These are phyloP conservation scores for Eufriesea mexicana DNA, from an alignment of 1,140 invertebrate genomes.

Conservation along the genomic window DNA sequence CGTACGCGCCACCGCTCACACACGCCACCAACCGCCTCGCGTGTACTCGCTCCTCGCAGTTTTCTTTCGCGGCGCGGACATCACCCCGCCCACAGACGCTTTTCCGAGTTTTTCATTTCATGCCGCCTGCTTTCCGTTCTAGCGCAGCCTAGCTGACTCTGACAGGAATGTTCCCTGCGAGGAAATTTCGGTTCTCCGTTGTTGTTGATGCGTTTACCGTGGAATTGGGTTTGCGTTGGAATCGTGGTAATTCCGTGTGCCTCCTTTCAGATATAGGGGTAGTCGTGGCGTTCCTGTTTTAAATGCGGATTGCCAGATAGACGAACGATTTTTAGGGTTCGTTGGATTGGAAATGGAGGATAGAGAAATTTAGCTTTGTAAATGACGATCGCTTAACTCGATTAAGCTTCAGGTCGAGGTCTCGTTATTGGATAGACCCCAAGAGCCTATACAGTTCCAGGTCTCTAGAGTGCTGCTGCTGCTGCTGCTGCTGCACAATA, in stretches of 20 bases:
- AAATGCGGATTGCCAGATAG: too few species aligned
- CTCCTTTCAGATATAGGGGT: too few species aligned
- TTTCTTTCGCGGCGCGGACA: slow-evolving; percentile 47
- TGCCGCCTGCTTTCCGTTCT: slow-evolving; percentile 67
- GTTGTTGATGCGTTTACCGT: neutral
- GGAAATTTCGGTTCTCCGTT: neutral
- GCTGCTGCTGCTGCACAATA: too few species aligned
- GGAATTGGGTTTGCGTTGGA: slow-evolving; percentile 7
- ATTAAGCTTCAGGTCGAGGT: too few species aligned
- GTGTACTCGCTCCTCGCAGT: slow-evolving; percentile 48
- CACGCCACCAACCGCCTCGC: neutral
- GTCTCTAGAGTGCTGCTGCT: too few species aligned
- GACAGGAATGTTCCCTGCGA: neutral
- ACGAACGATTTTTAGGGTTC: neutral
- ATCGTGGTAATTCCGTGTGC: neutral
- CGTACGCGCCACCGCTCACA: too few species aligned
- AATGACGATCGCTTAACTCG: too few species aligned
- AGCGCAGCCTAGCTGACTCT: slow-evolving; percentile 17
- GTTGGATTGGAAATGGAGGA: neutral
- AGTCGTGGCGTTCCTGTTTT: too few species aligned
- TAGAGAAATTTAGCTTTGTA: too few species aligned
- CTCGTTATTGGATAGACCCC: too few species aligned
- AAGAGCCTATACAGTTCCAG: too few species aligned
- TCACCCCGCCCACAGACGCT: slow-evolving; percentile 44
- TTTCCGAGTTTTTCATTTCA: slow-evolving; percentile 72